Percentiles rank a stretch among this genome's conserved stretches.
Evolutionary conservation across 2,888 invertebrate genomes (phyloP).

Genomic region (Hetaerina titia): DNA sequence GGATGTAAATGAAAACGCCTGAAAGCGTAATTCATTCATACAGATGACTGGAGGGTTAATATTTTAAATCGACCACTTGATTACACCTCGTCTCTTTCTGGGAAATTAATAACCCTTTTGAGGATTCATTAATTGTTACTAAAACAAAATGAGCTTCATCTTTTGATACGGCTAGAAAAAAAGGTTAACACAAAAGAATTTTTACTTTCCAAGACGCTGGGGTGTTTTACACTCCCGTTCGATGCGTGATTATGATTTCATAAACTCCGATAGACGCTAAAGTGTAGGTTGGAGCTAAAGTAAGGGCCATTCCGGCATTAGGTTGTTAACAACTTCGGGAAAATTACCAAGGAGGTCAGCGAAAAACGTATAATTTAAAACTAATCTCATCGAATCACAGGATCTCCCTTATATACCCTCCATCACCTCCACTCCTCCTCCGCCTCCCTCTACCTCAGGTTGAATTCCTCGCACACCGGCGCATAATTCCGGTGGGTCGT

Average conservation of each 20-base stretch:
- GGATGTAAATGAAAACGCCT: background rate
- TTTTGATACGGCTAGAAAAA: background rate
- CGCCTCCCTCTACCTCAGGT: background rate
- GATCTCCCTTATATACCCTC: slow-evolving; percentile 23
- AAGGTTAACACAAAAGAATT: background rate
- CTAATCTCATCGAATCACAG: slow-evolving; percentile 56
- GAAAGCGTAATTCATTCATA: background rate
- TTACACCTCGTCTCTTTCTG: background rate
- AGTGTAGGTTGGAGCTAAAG: background rate
- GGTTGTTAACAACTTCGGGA: slow-evolving; percentile 28
- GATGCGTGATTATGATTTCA: slow-evolving; percentile 16
- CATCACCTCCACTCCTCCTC: too few relatives aligned
- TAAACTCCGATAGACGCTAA: slow-evolving; percentile 9
- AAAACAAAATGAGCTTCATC: background rate
- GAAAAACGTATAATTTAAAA: slow-evolving; percentile 59
- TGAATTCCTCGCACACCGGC: slow-evolving; percentile 30
- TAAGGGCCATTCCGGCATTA: background rate
- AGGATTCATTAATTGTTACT: background rate
- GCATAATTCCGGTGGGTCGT: slow-evolving; percentile 39
- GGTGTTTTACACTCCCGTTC: slow-evolving; percentile 10
- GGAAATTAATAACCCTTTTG: slow-evolving; percentile 16
- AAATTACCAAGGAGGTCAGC: slow-evolving; percentile 52
- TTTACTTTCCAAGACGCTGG: background rate
- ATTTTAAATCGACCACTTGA: background rate
- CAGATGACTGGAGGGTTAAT: background rate